Base-by-base conservation (phyloP, 2,113 vertebrate genomes). In the Prunella himalayana region DNA sequence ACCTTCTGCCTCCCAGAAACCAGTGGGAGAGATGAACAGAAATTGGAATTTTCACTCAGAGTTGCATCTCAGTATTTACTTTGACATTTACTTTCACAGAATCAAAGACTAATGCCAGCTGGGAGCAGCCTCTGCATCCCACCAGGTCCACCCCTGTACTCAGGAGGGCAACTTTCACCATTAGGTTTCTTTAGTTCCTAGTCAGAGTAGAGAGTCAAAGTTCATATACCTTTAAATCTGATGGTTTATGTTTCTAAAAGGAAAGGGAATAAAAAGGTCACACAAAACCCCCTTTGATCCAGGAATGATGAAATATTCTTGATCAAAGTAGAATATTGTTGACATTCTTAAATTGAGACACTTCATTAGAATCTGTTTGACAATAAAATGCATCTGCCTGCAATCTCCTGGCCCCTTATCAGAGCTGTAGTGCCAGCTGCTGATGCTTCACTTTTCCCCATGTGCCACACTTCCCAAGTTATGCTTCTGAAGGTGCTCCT, bases 331-430 rank as follows among this genome's bases (percentile, higher is more conserved):
- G 69, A 92, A 75, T 93, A 50, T 39, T 73, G 68, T 94, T 86
- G 80, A 88, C 42, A n/a, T 95, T 86, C 64, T 63, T 83, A 63
- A 94, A 88, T 66, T 22, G 69, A 83, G 65, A 73, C 95, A 95
- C 96, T 94, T 94, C 76, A 94, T 97, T 95, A 95, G 56, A 92
- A 84, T 94, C 86, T 97, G 92, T 75, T 51, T 86, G 80, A 94
- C 88, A 90, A 88, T 95, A 66, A 94, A 90, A 70, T 37, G 72
- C 91, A 83, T 96, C 92, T 95, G 92, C 86, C 84, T 71, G 65
- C 1, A 30, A 35, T 81, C 64, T 51, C 10, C 5, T 56, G n/a
- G 77, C 47, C 69, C 45, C 60, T 78, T 86, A 66, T 57, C 51
- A 76, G 66, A 71, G 49, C 37, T 71, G 59, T 13, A 31, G 30